Conservation (phyloP, 2,888 invertebrate species). For the Perizoma flavofasciatum region DNA sequence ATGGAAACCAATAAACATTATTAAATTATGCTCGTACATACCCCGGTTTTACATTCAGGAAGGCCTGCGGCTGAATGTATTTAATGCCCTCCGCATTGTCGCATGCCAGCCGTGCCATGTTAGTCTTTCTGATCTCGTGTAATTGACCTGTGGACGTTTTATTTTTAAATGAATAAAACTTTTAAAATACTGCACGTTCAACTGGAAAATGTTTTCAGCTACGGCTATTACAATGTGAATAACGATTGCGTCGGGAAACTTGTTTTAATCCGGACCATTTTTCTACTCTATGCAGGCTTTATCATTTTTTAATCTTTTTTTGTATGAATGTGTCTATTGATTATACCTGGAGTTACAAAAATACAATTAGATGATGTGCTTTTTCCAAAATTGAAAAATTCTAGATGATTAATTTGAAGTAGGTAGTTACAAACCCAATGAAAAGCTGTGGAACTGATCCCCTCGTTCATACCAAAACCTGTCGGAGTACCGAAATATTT, state of each 20-base stretch:
- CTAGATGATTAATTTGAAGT: no score
- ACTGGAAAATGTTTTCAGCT: slow-evolving; percentile 36
- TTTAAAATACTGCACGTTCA: slow-evolving; percentile 29
- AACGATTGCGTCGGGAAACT: slow-evolving; percentile 34
- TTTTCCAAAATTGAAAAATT: no score
- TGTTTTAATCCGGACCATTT: slow-evolving; percentile 29
- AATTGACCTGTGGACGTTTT: slow-evolving; percentile 56
- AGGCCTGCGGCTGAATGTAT: slow-evolving; percentile 64
- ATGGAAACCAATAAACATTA: slow-evolving; percentile 24
- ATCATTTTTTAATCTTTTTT: slow-evolving; percentile 28
- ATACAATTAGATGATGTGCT: background rate
- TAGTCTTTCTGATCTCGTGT: slow-evolving; percentile 64
- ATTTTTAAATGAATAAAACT: slow-evolving; percentile 32
- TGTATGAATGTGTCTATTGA: slow-evolving; percentile 8
- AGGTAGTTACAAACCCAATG: slow-evolving; percentile 50
- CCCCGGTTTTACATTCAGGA: slow-evolving; percentile 55
- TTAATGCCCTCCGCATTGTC: slow-evolving; percentile 70
- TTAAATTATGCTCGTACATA: slow-evolving; percentile 39
- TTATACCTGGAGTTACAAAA: slow-evolving; percentile 10
- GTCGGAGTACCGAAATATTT: slow-evolving; percentile 59
- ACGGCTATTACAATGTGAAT: slow-evolving; percentile 37
- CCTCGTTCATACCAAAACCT: slow-evolving; percentile 71
- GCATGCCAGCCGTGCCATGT: slow-evolving; percentile 65
- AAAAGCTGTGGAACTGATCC: slow-evolving; percentile 65
- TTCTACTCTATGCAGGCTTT: slow-evolving; percentile 24